Conservation (phyloP, 2,113 vertebrate species). For the Australoheros scitulus region DNA sequence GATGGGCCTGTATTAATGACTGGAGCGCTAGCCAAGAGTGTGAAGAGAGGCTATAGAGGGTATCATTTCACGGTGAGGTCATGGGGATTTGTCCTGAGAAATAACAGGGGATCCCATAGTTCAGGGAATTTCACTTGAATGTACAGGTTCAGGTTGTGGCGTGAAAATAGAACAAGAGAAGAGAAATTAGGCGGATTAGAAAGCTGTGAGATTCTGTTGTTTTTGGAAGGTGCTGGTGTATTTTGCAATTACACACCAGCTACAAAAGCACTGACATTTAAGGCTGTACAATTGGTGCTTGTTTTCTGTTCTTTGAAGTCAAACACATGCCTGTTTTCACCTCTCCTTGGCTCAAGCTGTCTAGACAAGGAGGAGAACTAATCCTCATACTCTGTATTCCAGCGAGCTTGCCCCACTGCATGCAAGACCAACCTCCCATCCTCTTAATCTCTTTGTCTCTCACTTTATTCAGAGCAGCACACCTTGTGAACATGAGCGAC, state of each 20-base stretch:
- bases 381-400: conserved; percentile 49
- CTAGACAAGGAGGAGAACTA: conserved; percentile 23
- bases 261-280: not conserved
- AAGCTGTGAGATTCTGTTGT: not conserved
- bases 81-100: conserved; percentile 42
- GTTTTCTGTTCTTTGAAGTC: conserved; percentile 22
- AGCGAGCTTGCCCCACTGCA: not conserved
- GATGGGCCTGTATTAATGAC: conserved; percentile 33
- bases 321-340: not conserved
- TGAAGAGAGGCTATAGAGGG: conserved; percentile 26
- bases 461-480: conserved; percentile 50
- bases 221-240: not conserved
- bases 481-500: conserved; percentile 47
- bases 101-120: conserved; percentile 26
- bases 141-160: conserved; percentile 21
- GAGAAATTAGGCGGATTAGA: not conserved
- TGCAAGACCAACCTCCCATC: conserved; percentile 21
- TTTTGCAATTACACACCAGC: conserved; percentile 16
- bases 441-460: conserved; percentile 53
- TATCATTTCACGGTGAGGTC: conserved; percentile 37
- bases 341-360: conserved; percentile 2
- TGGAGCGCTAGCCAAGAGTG: conserved; percentile 15
- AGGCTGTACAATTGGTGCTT: not conserved
- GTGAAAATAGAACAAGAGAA: not conserved
- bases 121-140: conserved; percentile 25